These are phyloP conservation scores for Bradypodion ventrale DNA, from an alignment of 2,797 vertebrate genomes.

Conservation along the genomic window DNA sequence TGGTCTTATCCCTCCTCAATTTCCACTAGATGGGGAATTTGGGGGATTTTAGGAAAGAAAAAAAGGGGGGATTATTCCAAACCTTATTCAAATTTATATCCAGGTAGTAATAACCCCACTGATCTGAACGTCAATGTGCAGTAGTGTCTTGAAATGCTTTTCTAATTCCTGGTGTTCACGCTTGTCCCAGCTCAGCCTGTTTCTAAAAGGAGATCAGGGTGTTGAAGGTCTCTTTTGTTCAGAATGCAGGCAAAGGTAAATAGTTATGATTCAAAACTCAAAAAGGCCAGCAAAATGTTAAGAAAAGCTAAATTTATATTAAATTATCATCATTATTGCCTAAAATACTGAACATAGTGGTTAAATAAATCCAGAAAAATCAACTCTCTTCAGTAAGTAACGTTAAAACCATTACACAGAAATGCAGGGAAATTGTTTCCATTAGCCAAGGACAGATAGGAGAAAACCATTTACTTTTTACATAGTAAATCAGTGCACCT, in stretches of 20 bases:
- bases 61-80: no score
- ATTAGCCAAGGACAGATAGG: slow-evolving; percentile 88
- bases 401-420: slow-evolving; percentile 81
- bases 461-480: slow-evolving; percentile 77
- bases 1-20: no score
- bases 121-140: neutral
- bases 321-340: slow-evolving; percentile 83
- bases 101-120: neutral
- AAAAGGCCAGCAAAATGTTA: slow-evolving; percentile 73
- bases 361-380: slow-evolving; percentile 81
- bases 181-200: neutral
- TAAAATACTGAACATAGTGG: slow-evolving; percentile 84
- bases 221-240: neutral
- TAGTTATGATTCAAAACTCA: slow-evolving; percentile 69
- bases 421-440: slow-evolving; percentile 71
- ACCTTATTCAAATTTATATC: neutral
- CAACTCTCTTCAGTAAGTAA: slow-evolving; percentile 80
- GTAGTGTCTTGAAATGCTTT: neutral
- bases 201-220: slow-evolving; percentile 18
- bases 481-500: slow-evolving; percentile 85
- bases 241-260: slow-evolving; percentile 5
- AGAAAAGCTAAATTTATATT: slow-evolving; percentile 86
- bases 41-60: no score
- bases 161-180: neutral
- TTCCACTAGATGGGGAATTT: no score